A percentile compares a stretch with the other conserved stretches of the same genome.
Conservation (phyloP, 2,113 vertebrate genomes). For the Notothenia coriiceps region DNA sequence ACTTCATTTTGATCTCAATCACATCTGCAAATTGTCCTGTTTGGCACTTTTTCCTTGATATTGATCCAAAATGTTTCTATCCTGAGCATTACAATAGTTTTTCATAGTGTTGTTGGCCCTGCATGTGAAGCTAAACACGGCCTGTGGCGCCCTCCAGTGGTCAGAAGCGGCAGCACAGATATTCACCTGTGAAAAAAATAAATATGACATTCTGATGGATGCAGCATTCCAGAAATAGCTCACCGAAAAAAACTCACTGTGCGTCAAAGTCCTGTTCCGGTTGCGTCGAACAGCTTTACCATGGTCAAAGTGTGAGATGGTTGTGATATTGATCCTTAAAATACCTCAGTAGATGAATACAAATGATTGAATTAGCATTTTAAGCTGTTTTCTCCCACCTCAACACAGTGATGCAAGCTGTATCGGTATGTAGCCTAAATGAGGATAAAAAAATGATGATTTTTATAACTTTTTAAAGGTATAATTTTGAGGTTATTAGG, state of each 20-base stretch:
- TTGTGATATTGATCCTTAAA: slow-evolving; percentile 27
- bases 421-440: background rate
- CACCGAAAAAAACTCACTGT: slow-evolving; percentile 21
- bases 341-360: slow-evolving; percentile 4
- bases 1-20: no score
- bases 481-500: background rate
- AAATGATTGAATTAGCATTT: slow-evolving; percentile 18
- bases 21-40: no score
- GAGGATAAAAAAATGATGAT: background rate
- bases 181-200: slow-evolving; percentile 5
- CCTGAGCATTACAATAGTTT: background rate
- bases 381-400: slow-evolving; percentile 1
- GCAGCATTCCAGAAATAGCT: slow-evolving; percentile 52
- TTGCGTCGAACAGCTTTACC: slow-evolving; percentile 33
- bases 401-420: background rate
- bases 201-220: background rate
- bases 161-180: background rate
- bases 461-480: background rate
- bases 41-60: no score
- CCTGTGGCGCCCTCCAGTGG: slow-evolving; percentile 61
- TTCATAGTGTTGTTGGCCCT: no score
- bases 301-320: slow-evolving; percentile 25
- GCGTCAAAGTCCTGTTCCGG: slow-evolving; percentile 68
- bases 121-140: slow-evolving; percentile 7
- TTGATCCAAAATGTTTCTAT: background rate